These are phyloP conservation scores for Lates japonicus DNA, from an alignment of 2,797 vertebrate genomes.

Conservation along the genomic window DNA sequence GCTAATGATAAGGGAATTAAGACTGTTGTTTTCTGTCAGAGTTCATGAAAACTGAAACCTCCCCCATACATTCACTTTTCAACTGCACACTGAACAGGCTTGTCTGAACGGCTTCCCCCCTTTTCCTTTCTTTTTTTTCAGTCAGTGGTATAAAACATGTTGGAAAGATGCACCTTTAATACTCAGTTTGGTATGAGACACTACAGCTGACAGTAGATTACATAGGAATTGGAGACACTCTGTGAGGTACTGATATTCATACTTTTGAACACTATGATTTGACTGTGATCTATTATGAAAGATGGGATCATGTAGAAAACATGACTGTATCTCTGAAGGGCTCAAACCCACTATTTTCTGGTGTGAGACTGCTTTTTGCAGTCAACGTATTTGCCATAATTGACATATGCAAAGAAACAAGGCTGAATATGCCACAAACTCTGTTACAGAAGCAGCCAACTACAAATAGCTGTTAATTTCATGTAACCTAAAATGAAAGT, in stretches of 20 bases:
- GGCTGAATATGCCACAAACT: conserved; percentile 69
- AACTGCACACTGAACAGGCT: conserved; percentile 62
- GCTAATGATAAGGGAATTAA: conserved; percentile 83
- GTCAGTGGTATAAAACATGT: conserved; percentile 51
- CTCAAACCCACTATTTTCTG: conserved; percentile 67
- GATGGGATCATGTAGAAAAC: conserved; percentile 74
- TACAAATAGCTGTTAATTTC: conserved; percentile 70
- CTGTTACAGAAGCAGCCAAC: conserved; percentile 58
- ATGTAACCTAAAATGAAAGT: conserved; percentile 69
- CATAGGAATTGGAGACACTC: conserved; percentile 63
- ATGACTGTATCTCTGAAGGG: conserved; percentile 58
- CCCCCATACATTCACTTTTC: conserved; percentile 67
- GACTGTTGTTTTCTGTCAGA: conserved; percentile 79
- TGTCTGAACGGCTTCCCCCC: conserved; percentile 61
- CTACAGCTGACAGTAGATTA: conserved; percentile 60
- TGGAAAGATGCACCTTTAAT: conserved; percentile 59
- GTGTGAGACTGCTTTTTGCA: conserved; percentile 70
- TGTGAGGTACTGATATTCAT: conserved; percentile 68
- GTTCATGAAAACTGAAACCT: conserved; percentile 73
- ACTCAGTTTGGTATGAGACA: conserved; percentile 35
- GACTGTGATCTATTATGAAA: conserved; percentile 70
- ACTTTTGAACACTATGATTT: conserved; percentile 68
- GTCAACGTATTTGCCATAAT: conserved; percentile 72
- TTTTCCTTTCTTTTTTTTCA: conserved; percentile 23
- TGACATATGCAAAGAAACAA: conserved; percentile 69